Percentiles rank a stretch among this genome's conserved stretches.
Conservation (phyloP, 2,888 invertebrate genomes). For the Rhagonycha fulva region DNA sequence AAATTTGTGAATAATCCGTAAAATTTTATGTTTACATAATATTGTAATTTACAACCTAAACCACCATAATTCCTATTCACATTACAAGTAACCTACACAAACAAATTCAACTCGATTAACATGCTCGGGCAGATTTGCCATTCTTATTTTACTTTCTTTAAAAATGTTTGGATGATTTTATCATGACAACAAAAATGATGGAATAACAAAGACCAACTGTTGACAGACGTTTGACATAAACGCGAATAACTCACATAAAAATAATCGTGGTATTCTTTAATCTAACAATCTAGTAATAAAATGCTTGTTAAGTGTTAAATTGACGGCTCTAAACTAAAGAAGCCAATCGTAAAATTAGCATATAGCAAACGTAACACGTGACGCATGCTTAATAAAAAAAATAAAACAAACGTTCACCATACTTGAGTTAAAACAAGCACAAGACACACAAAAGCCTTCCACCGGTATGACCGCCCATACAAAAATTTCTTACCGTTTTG, state of each 20-base stretch:
- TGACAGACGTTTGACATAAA: neutral
- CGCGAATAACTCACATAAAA: neutral
- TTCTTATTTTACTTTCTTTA: neutral
- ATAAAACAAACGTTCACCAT: neutral
- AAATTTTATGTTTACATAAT: no score
- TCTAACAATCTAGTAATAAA: neutral
- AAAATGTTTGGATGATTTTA: neutral
- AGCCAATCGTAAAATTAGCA: neutral
- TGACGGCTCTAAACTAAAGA: neutral
- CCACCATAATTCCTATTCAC: neutral
- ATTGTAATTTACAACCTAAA: no score
- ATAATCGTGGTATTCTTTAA: neutral
- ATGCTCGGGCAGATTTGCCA: neutral
- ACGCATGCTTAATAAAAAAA: neutral
- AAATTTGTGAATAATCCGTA: no score
- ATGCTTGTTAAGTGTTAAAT: neutral
- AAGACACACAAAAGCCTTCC: neutral
- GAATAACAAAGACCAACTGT: neutral
- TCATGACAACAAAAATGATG: neutral
- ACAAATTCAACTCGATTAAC: neutral
- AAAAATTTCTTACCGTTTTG: slow-evolving; percentile 45
- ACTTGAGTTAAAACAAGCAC: neutral
- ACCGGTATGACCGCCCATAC: slow-evolving; percentile 11
- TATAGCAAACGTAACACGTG: neutral
- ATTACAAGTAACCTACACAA: neutral